Base-by-base conservation (phyloP, 37 sponge, comb jelly and placozoan genomes). In the Ephydatia muelleri region DNA sequence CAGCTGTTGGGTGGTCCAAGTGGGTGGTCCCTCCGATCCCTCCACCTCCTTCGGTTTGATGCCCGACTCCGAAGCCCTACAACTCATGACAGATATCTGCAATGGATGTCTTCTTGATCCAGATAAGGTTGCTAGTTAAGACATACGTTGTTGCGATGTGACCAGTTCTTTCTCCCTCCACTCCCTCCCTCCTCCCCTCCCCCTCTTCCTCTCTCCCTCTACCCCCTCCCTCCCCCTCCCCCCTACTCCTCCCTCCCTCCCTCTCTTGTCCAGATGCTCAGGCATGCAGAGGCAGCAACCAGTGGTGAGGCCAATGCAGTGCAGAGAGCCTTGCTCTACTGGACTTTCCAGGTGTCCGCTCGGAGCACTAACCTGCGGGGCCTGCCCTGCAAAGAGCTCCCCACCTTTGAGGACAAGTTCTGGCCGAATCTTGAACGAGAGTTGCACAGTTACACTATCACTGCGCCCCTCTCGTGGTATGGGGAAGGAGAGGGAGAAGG, bases 1-100 rank as follows among this genome's bases (percentile, higher is more conserved):
- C 76, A 84, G 85, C 67, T 93, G 94, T 35, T 93, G 94, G 94
- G 83, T 87, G 19, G 75, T 93, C 34, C 83, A 81, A 21, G 78
- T 82, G 11, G 94, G 94, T 31, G 90, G 94, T 25, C 29, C 39
- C 2, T 23, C 80, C 19, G n/a, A 73, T 37, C 84, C 87, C 22
- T 33, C 65, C 25, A 83, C 79, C 28, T 49, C 85, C 64, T 80
- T 84, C 39, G 94, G 94, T 1, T 76, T 80, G 19, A 67, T 89
- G 5, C 88, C 91, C 0, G 94, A 90, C 68, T 68, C 64, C 16
- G 90, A 93, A 69, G 84, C 88, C 0, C 80, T 93, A 11, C 5
- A 37, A 14, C 87, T 90, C 73, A 37, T 93, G 39, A 40, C 88
- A 32, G 68, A 26, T 27, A 84, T 90, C 37, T 90, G 94, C 71